A percentile compares a stretch with the other conserved stretches of the same genome.
These are phyloP conservation scores for Papilio demoleus DNA, from an alignment of 2,888 invertebrate species.

Conservation along the genomic window DNA sequence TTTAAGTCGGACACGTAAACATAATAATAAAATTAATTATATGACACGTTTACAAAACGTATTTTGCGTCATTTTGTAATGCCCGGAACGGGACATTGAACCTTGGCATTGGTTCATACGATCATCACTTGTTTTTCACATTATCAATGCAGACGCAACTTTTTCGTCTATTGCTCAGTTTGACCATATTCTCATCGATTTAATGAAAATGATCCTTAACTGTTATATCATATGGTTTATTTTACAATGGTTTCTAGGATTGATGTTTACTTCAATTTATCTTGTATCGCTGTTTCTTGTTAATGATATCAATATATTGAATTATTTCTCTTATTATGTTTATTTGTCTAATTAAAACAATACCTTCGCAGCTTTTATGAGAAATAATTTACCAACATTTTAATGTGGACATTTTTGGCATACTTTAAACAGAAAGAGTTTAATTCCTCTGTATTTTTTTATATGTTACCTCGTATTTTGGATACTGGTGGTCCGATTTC, in stretches of 20 bases:
- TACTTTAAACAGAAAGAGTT: too few species aligned
- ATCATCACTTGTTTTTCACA: conserved; percentile 21
- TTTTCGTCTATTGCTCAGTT: conserved; percentile 34
- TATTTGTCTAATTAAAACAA: not conserved
- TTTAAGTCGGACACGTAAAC: too few species aligned
- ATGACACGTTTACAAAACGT: too few species aligned
- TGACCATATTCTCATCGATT: conserved; percentile 2
- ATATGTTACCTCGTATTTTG: too few species aligned
- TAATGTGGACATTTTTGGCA: too few species aligned
- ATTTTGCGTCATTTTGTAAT: conserved; percentile 19
- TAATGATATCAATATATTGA: conserved; percentile 44
- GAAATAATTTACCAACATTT: too few species aligned
- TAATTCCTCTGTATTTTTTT: too few species aligned
- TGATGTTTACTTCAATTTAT: conserved; percentile 38
- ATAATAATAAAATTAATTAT: too few species aligned
- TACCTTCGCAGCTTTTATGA: too few species aligned
- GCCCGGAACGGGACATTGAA: conserved; percentile 27
- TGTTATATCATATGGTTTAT: not conserved
- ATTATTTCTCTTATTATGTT: conserved; percentile 20
- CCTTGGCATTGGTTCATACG: conserved; percentile 38
- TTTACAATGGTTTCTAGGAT: not conserved
- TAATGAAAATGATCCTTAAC: not conserved
- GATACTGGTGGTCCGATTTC: too few species aligned
- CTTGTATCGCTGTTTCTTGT: conserved; percentile 39
- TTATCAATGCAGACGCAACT: conserved; percentile 36